Percentiles rank a stretch among this genome's conserved stretches.
These are phyloP conservation scores for Actenoides hombroni DNA, from an alignment of 2,113 vertebrate species.

Conservation along the genomic window DNA sequence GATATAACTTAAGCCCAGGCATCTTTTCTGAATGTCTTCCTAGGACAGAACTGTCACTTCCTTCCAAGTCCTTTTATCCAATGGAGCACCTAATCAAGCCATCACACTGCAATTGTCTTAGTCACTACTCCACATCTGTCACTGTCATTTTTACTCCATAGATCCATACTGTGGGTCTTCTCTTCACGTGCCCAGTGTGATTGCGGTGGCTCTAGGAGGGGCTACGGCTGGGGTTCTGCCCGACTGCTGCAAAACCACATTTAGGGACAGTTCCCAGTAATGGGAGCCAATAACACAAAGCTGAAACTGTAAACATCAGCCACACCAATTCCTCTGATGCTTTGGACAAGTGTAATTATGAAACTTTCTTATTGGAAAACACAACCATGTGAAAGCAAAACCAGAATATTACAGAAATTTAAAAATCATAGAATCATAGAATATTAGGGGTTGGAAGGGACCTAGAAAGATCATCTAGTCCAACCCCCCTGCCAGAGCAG, in stretches of 20 bases:
- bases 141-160: not conserved
- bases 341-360: accelerated
- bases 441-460: too few species aligned
- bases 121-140: not conserved
- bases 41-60: not conserved
- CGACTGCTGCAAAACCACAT: not conserved
- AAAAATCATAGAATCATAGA: too few species aligned
- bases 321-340: not conserved
- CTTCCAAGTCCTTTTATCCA: not conserved
- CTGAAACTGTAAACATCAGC: not conserved
- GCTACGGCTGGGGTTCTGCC: not conserved
- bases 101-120: too few species aligned
- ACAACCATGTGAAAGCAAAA: not conserved
- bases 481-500: too few species aligned
- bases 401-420: not conserved
- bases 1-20: not conserved
- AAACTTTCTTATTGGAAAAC: not conserved
- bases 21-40: not conserved
- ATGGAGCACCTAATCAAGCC: not conserved
- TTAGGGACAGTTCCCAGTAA: not conserved
- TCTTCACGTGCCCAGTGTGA: accelerated
- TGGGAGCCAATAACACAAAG: accelerated
- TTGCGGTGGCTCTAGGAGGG: not conserved
- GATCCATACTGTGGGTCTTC: accelerated
- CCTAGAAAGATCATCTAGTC: too few species aligned